Conservation (phyloP, 1,140 invertebrate species). For the Temnothorax nylanderi region DNA sequence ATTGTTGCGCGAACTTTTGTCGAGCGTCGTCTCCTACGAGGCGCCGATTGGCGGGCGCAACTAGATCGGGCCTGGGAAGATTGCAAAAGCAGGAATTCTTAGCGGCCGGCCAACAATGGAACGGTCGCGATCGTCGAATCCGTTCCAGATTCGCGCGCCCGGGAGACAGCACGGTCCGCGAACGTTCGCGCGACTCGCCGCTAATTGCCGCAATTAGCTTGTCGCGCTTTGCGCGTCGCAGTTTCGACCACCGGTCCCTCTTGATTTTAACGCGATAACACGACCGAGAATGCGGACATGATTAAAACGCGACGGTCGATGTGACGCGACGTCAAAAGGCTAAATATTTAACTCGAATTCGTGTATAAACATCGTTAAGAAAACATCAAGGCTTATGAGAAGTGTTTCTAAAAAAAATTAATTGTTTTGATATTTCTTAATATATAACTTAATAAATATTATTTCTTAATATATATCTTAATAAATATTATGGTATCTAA, state of each 20-base stretch:
- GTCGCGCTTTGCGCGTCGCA: slow-evolving; percentile 2
- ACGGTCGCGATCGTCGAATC: slow-evolving; percentile 78
- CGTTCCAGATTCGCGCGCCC: slow-evolving; percentile 70
- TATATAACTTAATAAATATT: background rate
- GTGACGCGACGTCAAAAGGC: background rate
- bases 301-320: background rate
- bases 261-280: slow-evolving; percentile 38
- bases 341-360: background rate
- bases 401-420: background rate
- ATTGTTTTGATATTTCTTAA: background rate
- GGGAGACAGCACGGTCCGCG: slow-evolving; percentile 38
- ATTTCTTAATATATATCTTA: no score
- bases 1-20: slow-evolving; percentile 75
- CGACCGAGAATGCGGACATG: slow-evolving; percentile 17
- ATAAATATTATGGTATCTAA: background rate
- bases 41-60: slow-evolving; percentile 70
- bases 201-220: slow-evolving; percentile 55
- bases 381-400: background rate
- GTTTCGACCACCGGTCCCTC: background rate
- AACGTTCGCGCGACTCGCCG: slow-evolving; percentile 44
- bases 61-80: slow-evolving; percentile 79
- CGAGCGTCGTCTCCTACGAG: slow-evolving; percentile 69
- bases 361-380: background rate
- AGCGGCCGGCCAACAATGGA: slow-evolving; percentile 75
- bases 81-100: slow-evolving; percentile 82